Evolutionary conservation across 2,113 vertebrate genomes (phyloP).

Genomic region (Mesitornis unicolor): DNA sequence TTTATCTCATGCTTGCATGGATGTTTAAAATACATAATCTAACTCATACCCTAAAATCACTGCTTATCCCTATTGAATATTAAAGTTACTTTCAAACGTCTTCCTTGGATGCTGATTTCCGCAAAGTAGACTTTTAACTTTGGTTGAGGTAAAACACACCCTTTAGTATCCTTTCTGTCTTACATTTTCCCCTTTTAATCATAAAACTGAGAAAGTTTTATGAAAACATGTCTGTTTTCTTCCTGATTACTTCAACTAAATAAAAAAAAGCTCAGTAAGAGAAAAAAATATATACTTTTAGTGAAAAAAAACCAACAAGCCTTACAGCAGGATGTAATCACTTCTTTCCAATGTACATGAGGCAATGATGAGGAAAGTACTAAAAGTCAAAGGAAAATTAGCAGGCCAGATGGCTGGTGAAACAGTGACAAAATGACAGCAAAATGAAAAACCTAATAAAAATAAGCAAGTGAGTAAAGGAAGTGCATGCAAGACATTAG

Average conservation of each 20-base stretch:
- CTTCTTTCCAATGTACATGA: slow-evolving; percentile 27
- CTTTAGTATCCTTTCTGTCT: background rate
- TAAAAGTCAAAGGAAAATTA: slow-evolving; percentile 44
- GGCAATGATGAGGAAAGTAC: slow-evolving; percentile 36
- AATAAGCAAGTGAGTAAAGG: slow-evolving; percentile 28
- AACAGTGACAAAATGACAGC: slow-evolving; percentile 38
- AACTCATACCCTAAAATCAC: background rate
- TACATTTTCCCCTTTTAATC: background rate
- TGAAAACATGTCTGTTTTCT: background rate
- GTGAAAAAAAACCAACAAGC: background rate
- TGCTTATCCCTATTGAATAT: background rate
- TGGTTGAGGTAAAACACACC: background rate
- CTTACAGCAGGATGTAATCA: slow-evolving; percentile 43
- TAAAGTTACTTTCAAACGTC: background rate
- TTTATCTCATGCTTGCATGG: background rate
- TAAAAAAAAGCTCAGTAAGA: background rate
- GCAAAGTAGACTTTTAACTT: background rate
- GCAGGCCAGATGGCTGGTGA: slow-evolving; percentile 44
- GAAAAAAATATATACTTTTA: background rate
- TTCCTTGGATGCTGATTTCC: background rate
- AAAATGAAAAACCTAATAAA: slow-evolving; percentile 43
- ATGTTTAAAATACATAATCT: background rate
- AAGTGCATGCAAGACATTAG: background rate
- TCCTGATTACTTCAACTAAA: background rate
- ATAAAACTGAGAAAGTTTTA: background rate